Percentiles rank a stretch among this genome's conserved stretches.
phyloP scores from a whole-genome alignment of 1,140 invertebrate genomes.

The Eriosoma lanigerum region DNA sequence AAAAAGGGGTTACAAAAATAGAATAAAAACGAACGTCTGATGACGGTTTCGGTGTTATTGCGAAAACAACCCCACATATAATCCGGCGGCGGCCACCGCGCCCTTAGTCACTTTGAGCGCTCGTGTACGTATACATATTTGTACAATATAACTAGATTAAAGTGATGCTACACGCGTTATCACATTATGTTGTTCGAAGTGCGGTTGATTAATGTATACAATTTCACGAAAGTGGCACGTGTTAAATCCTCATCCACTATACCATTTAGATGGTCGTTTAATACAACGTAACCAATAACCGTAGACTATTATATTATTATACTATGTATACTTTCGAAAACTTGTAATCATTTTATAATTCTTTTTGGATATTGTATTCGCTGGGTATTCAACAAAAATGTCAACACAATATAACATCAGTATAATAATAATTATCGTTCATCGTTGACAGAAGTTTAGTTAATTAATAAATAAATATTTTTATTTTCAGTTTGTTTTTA shows the following conservation, averaged over 20 bases:
- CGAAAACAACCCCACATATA: slow-evolving; percentile 29
- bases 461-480: no score
- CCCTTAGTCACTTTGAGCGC: background rate
- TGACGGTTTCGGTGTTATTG: slow-evolving; percentile 42
- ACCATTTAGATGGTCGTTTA: background rate
- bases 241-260: background rate
- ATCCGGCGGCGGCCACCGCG: background rate
- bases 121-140: no score
- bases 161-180: slow-evolving; percentile 10
- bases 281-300: no score
- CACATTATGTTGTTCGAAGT: slow-evolving; percentile 15
- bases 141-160: slow-evolving; percentile 41
- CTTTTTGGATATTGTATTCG: no score
- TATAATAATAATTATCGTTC: no score
- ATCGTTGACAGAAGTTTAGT: no score
- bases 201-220: slow-evolving; percentile 49
- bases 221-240: slow-evolving; percentile 41
- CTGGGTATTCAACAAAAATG: no score
- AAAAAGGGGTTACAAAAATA: slow-evolving; percentile 26
- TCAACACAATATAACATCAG: no score
- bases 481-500: no score
- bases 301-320: no score
- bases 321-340: no score
- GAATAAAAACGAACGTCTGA: slow-evolving; percentile 17
- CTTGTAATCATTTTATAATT: no score